Evolutionary conservation across 2,888 invertebrate genomes (phyloP).

Genomic region (Euclidia mi): DNA sequence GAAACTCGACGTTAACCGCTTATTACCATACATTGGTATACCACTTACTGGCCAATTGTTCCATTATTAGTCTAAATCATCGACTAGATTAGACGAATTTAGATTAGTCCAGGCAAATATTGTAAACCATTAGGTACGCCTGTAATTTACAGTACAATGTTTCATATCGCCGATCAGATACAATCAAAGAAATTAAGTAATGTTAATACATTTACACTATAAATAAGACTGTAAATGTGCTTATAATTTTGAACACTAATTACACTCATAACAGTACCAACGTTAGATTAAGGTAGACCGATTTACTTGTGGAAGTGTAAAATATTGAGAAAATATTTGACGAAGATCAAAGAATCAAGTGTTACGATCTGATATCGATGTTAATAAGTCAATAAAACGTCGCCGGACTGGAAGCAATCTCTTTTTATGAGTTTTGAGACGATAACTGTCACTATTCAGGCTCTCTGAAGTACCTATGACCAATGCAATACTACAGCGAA

Average conservation of each 20-base stretch:
- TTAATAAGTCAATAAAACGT: conserved; percentile 90
- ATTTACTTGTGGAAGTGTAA: conserved; percentile 60
- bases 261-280: conserved; percentile 14
- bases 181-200: too few species aligned
- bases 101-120: too few species aligned
- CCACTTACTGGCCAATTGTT: not conserved
- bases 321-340: conserved; percentile 81
- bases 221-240: not conserved
- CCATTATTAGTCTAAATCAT: too few species aligned
- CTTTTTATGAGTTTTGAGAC: conserved; percentile 87
- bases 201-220: too few species aligned
- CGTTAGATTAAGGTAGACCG: conserved; percentile 28
- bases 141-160: too few species aligned
- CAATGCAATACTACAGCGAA: conserved; percentile 64
- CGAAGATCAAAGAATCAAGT: conserved; percentile 87
- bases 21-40: conserved; percentile 3
- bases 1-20: conserved; percentile 7
- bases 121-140: too few species aligned
- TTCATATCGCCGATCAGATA: too few species aligned
- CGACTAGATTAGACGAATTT: too few species aligned
- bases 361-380: conserved; percentile 89
- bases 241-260: not conserved
- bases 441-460: conserved; percentile 83
- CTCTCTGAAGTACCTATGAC: conserved; percentile 75
- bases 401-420: conserved; percentile 87